Evolutionary conservation across 2,888 invertebrate species (phyloP).

Genomic region (Temnothorax rugatulus): DNA sequence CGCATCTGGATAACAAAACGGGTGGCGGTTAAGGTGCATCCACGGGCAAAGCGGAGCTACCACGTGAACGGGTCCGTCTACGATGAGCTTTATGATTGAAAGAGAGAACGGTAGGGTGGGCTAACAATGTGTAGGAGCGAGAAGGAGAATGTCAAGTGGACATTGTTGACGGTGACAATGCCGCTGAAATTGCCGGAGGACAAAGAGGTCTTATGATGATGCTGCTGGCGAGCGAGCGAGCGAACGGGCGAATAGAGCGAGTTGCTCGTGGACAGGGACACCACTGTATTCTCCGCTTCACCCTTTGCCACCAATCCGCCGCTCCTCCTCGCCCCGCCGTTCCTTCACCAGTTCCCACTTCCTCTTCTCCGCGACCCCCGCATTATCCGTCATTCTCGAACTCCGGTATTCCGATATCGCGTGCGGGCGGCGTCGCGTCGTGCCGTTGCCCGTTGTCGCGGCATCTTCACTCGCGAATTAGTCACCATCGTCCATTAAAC

Average conservation of each 20-base stretch:
- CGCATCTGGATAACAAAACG: conserved; percentile 59
- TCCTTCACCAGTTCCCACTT: conserved; percentile 43
- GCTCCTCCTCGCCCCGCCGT: conserved; percentile 45
- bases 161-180: conserved; percentile 86
- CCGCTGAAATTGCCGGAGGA: conserved; percentile 86
- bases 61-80: conserved; percentile 72
- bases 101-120: conserved; percentile 80
- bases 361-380: conserved; percentile 22
- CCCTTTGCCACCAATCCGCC: conserved; percentile 54
- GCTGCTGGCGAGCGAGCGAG: conserved; percentile 83
- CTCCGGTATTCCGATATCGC: conserved; percentile 69
- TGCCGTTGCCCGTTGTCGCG: conserved; percentile 70
- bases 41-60: conserved; percentile 63
- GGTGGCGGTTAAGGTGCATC: conserved; percentile 72
- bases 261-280: conserved; percentile 79
- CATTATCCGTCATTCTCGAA: conserved; percentile 53
- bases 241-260: conserved; percentile 81
- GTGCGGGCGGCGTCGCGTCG: conserved; percentile 64
- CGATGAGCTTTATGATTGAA: conserved; percentile 85
- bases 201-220: conserved; percentile 86
- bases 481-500: conserved; percentile 72
- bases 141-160: conserved; percentile 86
- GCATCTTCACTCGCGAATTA: conserved; percentile 75
- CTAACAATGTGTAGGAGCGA: conserved; percentile 83
- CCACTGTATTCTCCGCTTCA: conserved; percentile 64